Percentiles rank a stretch among this genome's conserved stretches.
Evolutionary conservation across 2,797 vertebrate genomes (phyloP).

Genomic region (Meda fulgida): DNA sequence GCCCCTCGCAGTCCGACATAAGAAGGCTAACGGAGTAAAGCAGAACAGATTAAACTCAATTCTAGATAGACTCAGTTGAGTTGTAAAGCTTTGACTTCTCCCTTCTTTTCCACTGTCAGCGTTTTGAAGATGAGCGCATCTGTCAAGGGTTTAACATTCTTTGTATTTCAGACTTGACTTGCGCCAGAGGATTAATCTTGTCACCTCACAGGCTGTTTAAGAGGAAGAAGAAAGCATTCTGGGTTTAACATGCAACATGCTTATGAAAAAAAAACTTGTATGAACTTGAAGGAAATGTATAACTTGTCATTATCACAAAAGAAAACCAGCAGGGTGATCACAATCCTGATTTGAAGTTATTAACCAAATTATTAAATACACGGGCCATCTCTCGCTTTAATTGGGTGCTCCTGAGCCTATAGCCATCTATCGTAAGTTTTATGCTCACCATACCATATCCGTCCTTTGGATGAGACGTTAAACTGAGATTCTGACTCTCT

Average conservation of each 20-base stretch:
- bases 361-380: not conserved
- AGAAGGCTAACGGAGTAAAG: not conserved
- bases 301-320: not conserved
- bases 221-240: slow-evolving; percentile 33
- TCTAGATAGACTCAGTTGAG: not conserved
- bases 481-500: too few species aligned
- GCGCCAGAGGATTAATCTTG: slow-evolving; percentile 60
- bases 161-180: slow-evolving; percentile 57
- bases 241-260: slow-evolving; percentile 35
- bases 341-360: not conserved
- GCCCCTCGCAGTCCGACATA: not conserved
- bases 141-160: slow-evolving; percentile 51
- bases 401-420: not conserved
- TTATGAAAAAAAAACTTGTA: too few species aligned
- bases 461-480: too few species aligned
- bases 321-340: not conserved
- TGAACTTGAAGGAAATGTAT: too few species aligned
- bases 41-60: not conserved
- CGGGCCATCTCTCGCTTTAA: not conserved
- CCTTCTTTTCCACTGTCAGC: slow-evolving; percentile 44
- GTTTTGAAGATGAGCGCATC: slow-evolving; percentile 44
- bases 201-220: slow-evolving; percentile 48
- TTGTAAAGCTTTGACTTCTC: slow-evolving; percentile 3
- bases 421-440: not conserved
- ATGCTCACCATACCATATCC: not conserved